Base-by-base conservation (phyloP, 1,140 invertebrate genomes). In the Tenebrio molitor region DNA sequence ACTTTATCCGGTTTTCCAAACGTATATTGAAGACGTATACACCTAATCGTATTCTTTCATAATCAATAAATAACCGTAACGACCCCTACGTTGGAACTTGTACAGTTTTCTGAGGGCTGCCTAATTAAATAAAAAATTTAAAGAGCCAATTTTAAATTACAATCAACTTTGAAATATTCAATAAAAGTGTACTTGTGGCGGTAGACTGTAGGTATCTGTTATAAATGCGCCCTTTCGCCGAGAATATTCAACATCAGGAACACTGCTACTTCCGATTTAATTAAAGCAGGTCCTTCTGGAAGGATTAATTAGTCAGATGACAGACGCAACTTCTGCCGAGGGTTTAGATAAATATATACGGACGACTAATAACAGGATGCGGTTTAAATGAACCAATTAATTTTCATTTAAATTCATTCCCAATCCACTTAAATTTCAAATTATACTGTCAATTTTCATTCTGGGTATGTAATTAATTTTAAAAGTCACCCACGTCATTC, bases 251-350 rank as follows among this genome's bases (percentile, higher is more conserved):
- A 29, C 53, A 66, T 64, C 72, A 58, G 68, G 63, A 74, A 74
- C 50, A 68, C 46, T 68, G 68, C 72, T 68, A 74, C 72, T 74
- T 74, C 72, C 72, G 62, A 74, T 79, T 79, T 79, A 79, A 79
- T 79, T 79, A 79, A 77, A 77, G 66, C 73, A 77, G 74, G 76
- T 79, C 74, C 76, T 77, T 77, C 76, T 74, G 70, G 76, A 73
- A 74, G 77, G 77, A 79, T 79, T 79, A 79, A 77, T 79, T 79
- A 79, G 76, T 76, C 74, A 71, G 72, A 73, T 76, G 76, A 77
- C 74, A 75, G 77, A 74, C 72, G 76, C 74, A 73, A 74, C 76
- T 71, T 76, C 65, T 67, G 67, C 36, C 39, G 69, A 67, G 73
- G 75, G 63, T 76, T 69, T 76, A 73, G 72, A 78, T 77, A 77